These are phyloP conservation scores for Platycnemis pennipes DNA, from an alignment of 2,888 invertebrate species.

Conservation along the genomic window DNA sequence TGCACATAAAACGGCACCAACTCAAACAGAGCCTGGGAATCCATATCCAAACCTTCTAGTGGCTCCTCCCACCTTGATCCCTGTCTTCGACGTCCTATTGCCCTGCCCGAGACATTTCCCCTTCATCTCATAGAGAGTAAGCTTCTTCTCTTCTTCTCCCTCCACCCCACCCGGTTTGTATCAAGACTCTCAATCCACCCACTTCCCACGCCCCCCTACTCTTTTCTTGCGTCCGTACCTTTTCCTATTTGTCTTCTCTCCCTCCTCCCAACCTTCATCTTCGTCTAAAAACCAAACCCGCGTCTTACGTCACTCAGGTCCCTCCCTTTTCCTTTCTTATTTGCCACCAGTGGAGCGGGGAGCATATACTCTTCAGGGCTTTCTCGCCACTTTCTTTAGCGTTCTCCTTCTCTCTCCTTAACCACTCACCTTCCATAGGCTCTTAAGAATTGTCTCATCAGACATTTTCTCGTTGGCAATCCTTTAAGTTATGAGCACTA, in stretches of 20 bases:
- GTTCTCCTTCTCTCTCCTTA: neutral
- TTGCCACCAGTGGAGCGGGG: neutral
- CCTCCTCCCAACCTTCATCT: slow-evolving; percentile 16
- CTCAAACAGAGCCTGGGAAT: slow-evolving; percentile 15
- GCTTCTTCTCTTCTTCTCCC: neutral
- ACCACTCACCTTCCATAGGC: neutral
- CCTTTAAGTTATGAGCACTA: too few relatives aligned
- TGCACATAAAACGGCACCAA: slow-evolving; percentile 23
- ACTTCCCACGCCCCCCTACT: neutral
- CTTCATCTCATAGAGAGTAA: neutral
- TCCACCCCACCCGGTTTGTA: neutral
- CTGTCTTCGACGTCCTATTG: neutral
- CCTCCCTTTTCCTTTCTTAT: slow-evolving; percentile 13
- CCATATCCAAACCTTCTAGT: neutral
- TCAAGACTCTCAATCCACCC: neutral
- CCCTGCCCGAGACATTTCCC: neutral
- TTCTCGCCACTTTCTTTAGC: neutral
- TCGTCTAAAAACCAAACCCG: slow-evolving; percentile 61
- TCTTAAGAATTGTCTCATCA: too few relatives aligned
- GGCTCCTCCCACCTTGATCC: neutral
- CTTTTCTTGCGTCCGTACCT: neutral
- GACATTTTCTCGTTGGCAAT: too few relatives aligned
- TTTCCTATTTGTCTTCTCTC: neutral
- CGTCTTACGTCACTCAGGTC: slow-evolving; percentile 54
- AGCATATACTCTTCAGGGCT: neutral